Evolutionary conservation across 1,140 invertebrate species (phyloP).

Genomic region (Solenopsis fugax): DNA sequence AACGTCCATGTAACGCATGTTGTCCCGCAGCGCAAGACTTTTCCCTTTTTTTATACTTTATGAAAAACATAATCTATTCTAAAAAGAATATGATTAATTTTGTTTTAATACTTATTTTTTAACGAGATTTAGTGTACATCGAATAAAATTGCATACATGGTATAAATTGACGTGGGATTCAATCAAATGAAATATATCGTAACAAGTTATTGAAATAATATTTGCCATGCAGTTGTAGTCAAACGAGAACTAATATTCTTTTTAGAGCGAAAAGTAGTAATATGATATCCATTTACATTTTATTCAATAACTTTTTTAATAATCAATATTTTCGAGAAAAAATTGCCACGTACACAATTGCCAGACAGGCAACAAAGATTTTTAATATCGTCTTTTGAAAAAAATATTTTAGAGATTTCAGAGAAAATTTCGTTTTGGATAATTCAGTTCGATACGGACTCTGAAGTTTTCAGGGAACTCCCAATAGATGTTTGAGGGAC

Average conservation of each 20-base stretch:
- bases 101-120: too few relatives aligned
- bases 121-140: neutral
- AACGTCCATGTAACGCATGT: neutral
- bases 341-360: neutral
- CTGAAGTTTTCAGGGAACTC: constrained; percentile 50
- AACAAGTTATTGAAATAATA: constrained; percentile 14
- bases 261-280: too few relatives aligned
- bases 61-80: neutral
- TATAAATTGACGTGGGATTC: neutral
- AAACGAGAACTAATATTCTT: neutral
- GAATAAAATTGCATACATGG: neutral
- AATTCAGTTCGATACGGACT: constrained; percentile 61
- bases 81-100: neutral
- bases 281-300: too few relatives aligned
- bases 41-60: neutral
- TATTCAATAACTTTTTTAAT: too few relatives aligned
- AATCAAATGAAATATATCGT: neutral
- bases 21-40: neutral
- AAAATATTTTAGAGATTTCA: neutral
- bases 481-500: constrained; percentile 47
- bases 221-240: neutral
- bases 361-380: neutral
- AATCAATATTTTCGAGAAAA: neutral
- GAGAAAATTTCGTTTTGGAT: constrained; percentile 32
- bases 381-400: neutral